phyloP scores from a whole-genome alignment of 1,140 invertebrate genomes.

The Drosophila punjabiensis region DNA sequence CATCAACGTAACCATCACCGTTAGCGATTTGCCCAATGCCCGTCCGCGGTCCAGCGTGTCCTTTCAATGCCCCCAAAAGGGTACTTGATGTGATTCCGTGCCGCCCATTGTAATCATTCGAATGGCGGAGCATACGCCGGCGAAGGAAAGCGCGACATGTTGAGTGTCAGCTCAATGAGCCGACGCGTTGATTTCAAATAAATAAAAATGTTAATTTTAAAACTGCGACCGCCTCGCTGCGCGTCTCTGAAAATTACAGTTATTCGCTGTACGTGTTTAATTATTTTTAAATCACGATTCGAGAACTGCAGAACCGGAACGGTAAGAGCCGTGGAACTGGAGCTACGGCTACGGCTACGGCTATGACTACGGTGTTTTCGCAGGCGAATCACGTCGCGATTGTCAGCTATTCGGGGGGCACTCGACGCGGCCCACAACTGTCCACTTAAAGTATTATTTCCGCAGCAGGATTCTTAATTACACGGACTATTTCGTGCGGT shows the following conservation, averaged over 20 bases:
- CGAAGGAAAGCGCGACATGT: conserved; percentile 32
- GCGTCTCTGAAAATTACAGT: conserved; percentile 74
- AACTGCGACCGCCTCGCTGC: conserved; percentile 40
- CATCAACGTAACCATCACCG: conserved; percentile 15
- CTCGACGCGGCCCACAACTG: conserved; percentile 61
- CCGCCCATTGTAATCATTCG: conserved; percentile 90
- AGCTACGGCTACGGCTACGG: not conserved
- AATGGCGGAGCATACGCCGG: conserved; percentile 37
- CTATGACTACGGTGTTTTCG: conserved; percentile 30
- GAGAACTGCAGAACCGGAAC: conserved; percentile 8
- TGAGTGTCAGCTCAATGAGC: conserved; percentile 70
- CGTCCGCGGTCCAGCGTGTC: conserved; percentile 29
- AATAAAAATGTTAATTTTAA: conserved; percentile 84
- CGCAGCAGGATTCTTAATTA: conserved; percentile 75
- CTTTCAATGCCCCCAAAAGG: conserved; percentile 88
- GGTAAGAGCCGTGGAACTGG: not conserved
- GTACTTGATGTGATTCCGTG: conserved; percentile 92
- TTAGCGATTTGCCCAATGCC: conserved; percentile 86
- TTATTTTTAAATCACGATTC: conserved; percentile 81
- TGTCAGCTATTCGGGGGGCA: conserved; percentile 71
- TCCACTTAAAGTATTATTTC: conserved; percentile 82
- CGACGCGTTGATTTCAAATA: conserved; percentile 74
- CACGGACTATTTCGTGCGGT: conserved; percentile 46
- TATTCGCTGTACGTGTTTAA: conserved; percentile 83
- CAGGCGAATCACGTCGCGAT: conserved; percentile 77